Conservation (phyloP, 1,140 invertebrate species). For the Phocides pigmalion region DNA sequence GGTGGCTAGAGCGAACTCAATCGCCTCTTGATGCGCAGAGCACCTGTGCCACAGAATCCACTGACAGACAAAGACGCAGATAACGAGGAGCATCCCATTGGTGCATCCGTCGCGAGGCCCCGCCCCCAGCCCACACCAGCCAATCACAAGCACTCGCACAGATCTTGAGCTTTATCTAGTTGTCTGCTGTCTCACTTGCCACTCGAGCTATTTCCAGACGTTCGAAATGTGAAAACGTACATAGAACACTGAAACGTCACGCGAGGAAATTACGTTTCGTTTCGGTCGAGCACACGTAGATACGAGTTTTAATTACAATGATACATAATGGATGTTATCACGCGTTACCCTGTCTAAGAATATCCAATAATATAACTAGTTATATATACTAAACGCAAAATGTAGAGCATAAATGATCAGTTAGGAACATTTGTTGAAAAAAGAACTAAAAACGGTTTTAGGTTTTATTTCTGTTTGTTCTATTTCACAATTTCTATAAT, state of each 20-base stretch:
- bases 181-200: conserved; percentile 79
- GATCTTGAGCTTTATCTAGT: conserved; percentile 80
- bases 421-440: too few relatives aligned
- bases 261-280: conserved; percentile 26
- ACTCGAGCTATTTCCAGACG: conserved; percentile 68
- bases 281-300: neutral
- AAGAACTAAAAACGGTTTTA: too few relatives aligned
- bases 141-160: conserved; percentile 64
- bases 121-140: conserved; percentile 57
- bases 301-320: neutral
- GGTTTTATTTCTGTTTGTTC: too few relatives aligned
- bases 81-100: conserved; percentile 80
- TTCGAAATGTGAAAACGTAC: conserved; percentile 34
- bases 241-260: conserved; percentile 35
- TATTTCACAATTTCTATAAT: too few relatives aligned
- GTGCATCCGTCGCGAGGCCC: conserved; percentile 69
- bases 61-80: conserved; percentile 81
- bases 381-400: too few relatives aligned
- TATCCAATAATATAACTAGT: too few relatives aligned
- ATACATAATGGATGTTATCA: neutral
- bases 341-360: neutral
- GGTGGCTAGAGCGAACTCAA: conserved; percentile 4
- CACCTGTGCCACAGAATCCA: conserved; percentile 71
- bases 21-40: conserved; percentile 46
- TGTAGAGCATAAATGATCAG: too few relatives aligned